Conservation (phyloP, 2,888 invertebrate genomes). For the Meandrusa payeni region DNA sequence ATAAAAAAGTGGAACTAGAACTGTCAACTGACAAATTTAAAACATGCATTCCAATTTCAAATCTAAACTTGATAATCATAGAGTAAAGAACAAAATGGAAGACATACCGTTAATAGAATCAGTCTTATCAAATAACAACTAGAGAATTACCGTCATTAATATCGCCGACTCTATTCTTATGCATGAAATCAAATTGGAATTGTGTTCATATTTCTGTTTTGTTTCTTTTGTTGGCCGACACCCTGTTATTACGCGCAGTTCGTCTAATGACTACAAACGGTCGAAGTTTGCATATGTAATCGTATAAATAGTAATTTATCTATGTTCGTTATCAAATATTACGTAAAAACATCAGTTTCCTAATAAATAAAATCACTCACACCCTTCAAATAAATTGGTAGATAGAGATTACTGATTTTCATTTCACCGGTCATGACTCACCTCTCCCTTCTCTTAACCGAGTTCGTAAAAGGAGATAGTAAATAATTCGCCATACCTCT, state of each 20-base stretch:
- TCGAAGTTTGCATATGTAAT: constrained; percentile 21
- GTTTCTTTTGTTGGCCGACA: constrained; percentile 39
- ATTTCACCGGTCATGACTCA: too few relatives aligned
- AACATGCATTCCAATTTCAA: not conserved
- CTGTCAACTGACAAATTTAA: too few relatives aligned
- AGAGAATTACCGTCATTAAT: constrained; percentile 43
- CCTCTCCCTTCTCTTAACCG: too few relatives aligned
- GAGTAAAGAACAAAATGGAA: constrained; percentile 38
- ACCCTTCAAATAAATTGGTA: too few relatives aligned
- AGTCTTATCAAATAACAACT: constrained; percentile 28
- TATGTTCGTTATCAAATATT: constrained; percentile 8
- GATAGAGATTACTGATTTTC: too few relatives aligned
- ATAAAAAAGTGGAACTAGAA: too few relatives aligned
- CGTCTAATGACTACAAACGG: constrained; percentile 38
- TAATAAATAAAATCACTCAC: not conserved
- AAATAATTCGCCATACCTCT: too few relatives aligned
- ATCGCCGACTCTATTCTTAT: constrained; percentile 41
- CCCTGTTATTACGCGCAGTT: constrained; percentile 47
- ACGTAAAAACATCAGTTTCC: not conserved
- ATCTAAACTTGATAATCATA: constrained; percentile 2
- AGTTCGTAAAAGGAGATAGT: too few relatives aligned
- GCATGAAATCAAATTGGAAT: constrained; percentile 39
- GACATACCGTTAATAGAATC: not conserved
- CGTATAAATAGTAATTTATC: constrained; percentile 16
- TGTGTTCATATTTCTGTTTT: constrained; percentile 26